A percentile compares a stretch with the other conserved stretches of the same genome.
phyloP scores from a whole-genome alignment of 2,797 vertebrate species.

The Apodemus agrarius region DNA sequence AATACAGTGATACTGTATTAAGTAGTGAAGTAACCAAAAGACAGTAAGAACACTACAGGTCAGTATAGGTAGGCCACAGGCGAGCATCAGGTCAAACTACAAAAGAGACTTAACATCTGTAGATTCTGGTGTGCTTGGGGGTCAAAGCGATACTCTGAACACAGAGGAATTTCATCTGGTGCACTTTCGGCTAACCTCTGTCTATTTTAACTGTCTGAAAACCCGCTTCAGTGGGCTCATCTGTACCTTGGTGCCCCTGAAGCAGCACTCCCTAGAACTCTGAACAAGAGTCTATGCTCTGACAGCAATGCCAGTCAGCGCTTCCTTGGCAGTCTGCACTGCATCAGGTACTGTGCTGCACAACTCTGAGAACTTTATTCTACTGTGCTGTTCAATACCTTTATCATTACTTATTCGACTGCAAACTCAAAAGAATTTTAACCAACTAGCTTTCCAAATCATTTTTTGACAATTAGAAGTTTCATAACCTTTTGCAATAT shows the following conservation, averaged over 20 bases:
- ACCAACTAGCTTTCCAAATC: slow-evolving; percentile 36
- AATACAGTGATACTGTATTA: neutral
- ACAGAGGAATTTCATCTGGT: neutral
- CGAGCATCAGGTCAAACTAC: too few species aligned
- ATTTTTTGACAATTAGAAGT: neutral
- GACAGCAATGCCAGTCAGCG: neutral
- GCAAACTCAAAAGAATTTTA: slow-evolving; percentile 41
- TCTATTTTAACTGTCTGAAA: neutral
- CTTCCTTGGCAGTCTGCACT: neutral
- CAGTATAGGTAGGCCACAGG: neutral
- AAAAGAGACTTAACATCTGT: neutral
- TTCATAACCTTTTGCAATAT: slow-evolving; percentile 20
- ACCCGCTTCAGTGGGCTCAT: neutral
- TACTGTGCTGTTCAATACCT: neutral
- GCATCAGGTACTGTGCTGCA: neutral
- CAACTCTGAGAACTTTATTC: neutral
- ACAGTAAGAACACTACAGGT: neutral
- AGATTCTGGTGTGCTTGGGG: neutral
- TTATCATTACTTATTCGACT: neutral
- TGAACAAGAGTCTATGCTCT: neutral
- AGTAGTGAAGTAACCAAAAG: neutral
- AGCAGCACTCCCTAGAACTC: neutral
- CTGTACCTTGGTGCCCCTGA: neutral
- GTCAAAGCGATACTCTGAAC: neutral
- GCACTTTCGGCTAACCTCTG: neutral